Conservation (phyloP, 2,113 vertebrate species). For the Anolis sagrei region DNA sequence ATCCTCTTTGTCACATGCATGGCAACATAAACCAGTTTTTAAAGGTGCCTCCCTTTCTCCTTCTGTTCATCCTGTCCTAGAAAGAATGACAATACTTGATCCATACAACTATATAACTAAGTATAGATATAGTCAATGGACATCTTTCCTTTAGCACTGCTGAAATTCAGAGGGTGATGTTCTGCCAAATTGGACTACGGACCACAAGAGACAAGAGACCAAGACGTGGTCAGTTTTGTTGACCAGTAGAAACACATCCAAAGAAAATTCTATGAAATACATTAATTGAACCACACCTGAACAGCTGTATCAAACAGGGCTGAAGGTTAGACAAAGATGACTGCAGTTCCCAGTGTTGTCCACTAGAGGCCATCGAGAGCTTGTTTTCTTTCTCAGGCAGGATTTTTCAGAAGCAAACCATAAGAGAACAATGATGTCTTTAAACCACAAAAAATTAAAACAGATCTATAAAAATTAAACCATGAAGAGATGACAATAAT, state of each 20-base stretch:
- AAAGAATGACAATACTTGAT: background rate
- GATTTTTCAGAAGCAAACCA: background rate
- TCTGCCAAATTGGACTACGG: background rate
- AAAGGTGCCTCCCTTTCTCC: too few relatives aligned
- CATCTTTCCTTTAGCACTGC: background rate
- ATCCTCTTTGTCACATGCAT: too few relatives aligned
- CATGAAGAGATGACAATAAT: background rate
- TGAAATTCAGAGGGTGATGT: too few relatives aligned
- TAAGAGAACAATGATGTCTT: slow-evolving; percentile 2
- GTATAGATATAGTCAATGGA: background rate
- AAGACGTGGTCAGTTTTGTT: background rate
- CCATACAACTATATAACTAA: background rate
- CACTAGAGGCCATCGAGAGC: slow-evolving; percentile 79
- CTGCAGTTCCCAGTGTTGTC: slow-evolving; percentile 64
- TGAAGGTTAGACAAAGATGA: background rate
- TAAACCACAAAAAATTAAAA: background rate
- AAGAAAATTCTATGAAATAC: slow-evolving; percentile 14
- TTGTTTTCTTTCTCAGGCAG: slow-evolving; percentile 27
- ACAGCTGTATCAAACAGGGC: slow-evolving; percentile 5
- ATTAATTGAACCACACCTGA: background rate
- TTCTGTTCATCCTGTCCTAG: too few relatives aligned
- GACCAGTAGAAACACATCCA: background rate
- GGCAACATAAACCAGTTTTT: too few relatives aligned
- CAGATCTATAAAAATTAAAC: background rate
- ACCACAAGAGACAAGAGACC: background rate